Evolutionary conservation across 37 sponge, comb jelly and placozoan species (phyloP).

Genomic region (Sycon ciliatum): DNA sequence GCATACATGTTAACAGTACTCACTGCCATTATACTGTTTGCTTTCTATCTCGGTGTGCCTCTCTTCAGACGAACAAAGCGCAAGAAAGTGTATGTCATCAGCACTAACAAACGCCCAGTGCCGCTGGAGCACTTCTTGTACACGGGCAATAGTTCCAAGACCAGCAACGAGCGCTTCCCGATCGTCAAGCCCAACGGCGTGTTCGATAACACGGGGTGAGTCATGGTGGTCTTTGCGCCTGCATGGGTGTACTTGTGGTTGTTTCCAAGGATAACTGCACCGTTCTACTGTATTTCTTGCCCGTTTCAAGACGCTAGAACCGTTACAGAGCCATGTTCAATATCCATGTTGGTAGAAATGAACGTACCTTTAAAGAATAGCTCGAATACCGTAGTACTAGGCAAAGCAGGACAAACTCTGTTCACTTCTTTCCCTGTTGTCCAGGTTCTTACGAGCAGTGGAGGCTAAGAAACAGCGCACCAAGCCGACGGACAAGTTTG

Average conservation of each 20-base stretch:
- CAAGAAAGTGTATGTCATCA: constrained; percentile 79
- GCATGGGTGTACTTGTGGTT: too few relatives aligned
- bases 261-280: too few relatives aligned
- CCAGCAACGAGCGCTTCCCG: constrained; percentile 75
- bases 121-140: constrained; percentile 92
- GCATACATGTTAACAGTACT: too few relatives aligned
- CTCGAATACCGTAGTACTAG: too few relatives aligned
- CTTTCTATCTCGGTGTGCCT: neutral
- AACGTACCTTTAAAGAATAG: too few relatives aligned
- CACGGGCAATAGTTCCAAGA: constrained; percentile 86
- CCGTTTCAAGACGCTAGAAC: too few relatives aligned
- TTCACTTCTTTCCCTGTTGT: neutral
- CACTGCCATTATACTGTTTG: too few relatives aligned
- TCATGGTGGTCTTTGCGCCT: neutral
- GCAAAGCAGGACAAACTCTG: too few relatives aligned
- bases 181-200: constrained; percentile 61
- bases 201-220: constrained; percentile 46
- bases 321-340: too few relatives aligned
- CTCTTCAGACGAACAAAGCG: constrained; percentile 70
- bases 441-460: constrained; percentile 52
- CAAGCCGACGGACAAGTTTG: constrained; percentile 15
- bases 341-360: too few relatives aligned
- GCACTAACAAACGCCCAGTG: constrained; percentile 82
- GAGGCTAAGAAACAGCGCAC: constrained; percentile 58
- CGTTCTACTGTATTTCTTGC: too few relatives aligned